A percentile compares a stretch with the other conserved stretches of the same genome.
phyloP scores from a whole-genome alignment of 2,797 vertebrate species.

The Cygnus olor region DNA sequence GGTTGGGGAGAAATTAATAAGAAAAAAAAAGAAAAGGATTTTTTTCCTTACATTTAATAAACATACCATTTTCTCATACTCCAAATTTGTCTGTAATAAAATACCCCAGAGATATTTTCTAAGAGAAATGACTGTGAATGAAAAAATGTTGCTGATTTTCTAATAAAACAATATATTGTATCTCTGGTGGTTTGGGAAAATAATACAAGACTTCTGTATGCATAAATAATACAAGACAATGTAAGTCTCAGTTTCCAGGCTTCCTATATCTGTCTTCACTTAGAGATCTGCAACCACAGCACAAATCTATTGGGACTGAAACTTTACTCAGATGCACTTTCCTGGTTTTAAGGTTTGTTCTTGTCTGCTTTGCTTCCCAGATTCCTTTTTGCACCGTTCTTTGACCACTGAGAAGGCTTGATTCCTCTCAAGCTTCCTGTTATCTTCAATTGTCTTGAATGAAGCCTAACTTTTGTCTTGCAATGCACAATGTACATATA shows the following conservation, averaged over 20 bases:
- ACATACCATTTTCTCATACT: neutral
- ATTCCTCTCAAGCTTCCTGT: neutral
- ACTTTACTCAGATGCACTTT: neutral
- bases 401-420: neutral
- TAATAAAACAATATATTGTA: neutral
- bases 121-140: neutral
- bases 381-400: neutral
- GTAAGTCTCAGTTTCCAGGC: neutral
- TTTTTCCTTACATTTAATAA: neutral
- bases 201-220: neutral
- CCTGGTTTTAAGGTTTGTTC: neutral
- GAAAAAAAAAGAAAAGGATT: neutral
- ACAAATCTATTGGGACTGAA: neutral
- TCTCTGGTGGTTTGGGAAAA: neutral
- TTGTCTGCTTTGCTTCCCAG: neutral
- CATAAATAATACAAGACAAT: neutral
- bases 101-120: neutral
- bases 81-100: neutral
- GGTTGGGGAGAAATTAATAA: neutral
- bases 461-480: neutral
- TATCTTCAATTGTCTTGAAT: neutral
- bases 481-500: neutral
- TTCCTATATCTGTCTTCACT: neutral
- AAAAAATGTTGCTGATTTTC: neutral
- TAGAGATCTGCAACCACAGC: neutral